phyloP scores from a whole-genome alignment of 2,797 vertebrate species.

The Galagoides demidoff region DNA sequence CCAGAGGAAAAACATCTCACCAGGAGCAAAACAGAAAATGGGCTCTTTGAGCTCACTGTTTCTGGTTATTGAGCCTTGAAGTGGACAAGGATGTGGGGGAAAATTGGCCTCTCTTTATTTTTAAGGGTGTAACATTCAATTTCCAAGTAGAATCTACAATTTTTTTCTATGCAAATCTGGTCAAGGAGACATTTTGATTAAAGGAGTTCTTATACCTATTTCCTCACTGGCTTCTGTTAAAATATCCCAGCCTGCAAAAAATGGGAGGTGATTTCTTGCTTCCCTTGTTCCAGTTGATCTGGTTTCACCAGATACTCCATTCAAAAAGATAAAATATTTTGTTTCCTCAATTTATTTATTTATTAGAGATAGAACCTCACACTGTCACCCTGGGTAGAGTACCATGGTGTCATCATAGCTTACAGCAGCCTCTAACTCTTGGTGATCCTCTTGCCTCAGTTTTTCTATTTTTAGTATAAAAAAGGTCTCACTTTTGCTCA shows the following conservation, averaged over 20 bases:
- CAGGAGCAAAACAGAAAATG: background rate
- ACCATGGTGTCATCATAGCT: too few relatives aligned
- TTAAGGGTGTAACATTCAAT: constrained; percentile 48
- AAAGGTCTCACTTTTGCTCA: too few relatives aligned
- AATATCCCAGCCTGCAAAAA: constrained; percentile 11
- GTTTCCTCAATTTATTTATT: background rate
- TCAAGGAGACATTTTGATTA: constrained; percentile 78
- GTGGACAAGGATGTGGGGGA: too few relatives aligned
- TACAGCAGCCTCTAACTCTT: too few relatives aligned
- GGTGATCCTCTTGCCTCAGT: too few relatives aligned
- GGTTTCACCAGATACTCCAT: background rate
- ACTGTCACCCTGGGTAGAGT: too few relatives aligned
- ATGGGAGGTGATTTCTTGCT: constrained; percentile 15
- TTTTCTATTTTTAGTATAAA: too few relatives aligned
- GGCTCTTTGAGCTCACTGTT: background rate
- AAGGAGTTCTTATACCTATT: constrained; percentile 58
- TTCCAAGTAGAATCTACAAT: constrained; percentile 72
- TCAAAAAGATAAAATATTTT: background rate
- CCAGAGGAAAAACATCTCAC: background rate
- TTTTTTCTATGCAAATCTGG: constrained; percentile 81
- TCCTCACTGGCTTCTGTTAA: constrained; percentile 62
- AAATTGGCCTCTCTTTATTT: constrained; percentile 4
- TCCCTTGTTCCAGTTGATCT: background rate
- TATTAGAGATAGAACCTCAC: too few relatives aligned
- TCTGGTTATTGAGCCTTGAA: background rate